Conservation (phyloP, 2,797 vertebrate genomes). For the Trematomus bernacchii region DNA sequence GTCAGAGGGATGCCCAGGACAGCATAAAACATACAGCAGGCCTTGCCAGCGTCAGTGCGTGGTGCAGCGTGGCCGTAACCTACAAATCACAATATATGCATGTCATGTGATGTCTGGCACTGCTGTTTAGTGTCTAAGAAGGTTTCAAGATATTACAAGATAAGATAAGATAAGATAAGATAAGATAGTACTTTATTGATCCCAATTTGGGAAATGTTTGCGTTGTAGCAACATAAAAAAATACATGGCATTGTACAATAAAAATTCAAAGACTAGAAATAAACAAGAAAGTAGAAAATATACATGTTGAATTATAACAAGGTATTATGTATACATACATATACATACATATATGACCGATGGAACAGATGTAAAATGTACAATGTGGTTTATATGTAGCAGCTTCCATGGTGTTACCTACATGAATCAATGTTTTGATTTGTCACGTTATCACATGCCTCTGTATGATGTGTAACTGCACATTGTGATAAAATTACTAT, state of each 20-base stretch:
- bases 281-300: too few relatives aligned
- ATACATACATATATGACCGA: too few relatives aligned
- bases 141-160: background rate
- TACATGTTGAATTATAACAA: too few relatives aligned
- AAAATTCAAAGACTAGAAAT: too few relatives aligned
- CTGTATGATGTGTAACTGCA: background rate
- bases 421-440: background rate
- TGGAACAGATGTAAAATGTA: too few relatives aligned
- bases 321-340: too few relatives aligned
- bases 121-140: conserved; percentile 4
- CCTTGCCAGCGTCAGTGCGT: conserved; percentile 89
- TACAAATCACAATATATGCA: conserved; percentile 64
- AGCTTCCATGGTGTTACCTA: background rate
- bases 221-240: too few relatives aligned
- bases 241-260: too few relatives aligned
- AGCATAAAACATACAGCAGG: conserved; percentile 94
- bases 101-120: conserved; percentile 30
- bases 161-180: too few relatives aligned
- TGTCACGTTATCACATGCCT: background rate
- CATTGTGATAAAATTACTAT: background rate
- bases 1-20: conserved; percentile 93
- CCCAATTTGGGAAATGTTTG: too few relatives aligned
- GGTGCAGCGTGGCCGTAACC: conserved; percentile 92
- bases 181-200: too few relatives aligned
- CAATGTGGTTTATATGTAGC: background rate